These are phyloP conservation scores for Gobius niger DNA, from an alignment of 2,113 vertebrate genomes.

Conservation along the genomic window DNA sequence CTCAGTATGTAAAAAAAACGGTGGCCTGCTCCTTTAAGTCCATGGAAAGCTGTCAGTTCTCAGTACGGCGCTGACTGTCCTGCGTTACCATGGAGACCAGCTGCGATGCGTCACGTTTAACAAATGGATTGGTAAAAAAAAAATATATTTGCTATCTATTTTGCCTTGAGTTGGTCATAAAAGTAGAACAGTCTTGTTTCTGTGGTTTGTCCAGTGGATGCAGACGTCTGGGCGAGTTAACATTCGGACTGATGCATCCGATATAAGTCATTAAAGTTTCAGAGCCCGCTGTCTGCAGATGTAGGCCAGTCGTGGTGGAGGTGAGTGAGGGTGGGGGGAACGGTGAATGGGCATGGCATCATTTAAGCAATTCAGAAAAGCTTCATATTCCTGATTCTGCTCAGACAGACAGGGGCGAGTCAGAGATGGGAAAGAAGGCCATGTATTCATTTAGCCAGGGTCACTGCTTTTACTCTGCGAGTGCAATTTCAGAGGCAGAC, in stretches of 20 bases:
- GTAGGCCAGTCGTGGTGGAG: not conserved
- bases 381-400: constrained; percentile 46
- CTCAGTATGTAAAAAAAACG: too few relatives aligned
- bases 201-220: constrained; percentile 55
- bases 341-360: too few relatives aligned
- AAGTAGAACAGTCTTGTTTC: constrained; percentile 26
- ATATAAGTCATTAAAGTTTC: constrained; percentile 76
- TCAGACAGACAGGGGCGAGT: constrained; percentile 10
- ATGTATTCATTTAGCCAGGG: constrained; percentile 2
- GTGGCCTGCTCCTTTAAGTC: too few relatives aligned
- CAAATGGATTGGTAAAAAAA: too few relatives aligned
- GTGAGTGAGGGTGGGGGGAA: not conserved
- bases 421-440: constrained; percentile 8
- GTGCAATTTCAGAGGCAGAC: constrained; percentile 1
- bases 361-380: not conserved
- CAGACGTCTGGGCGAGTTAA: constrained; percentile 69
- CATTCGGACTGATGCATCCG: constrained; percentile 53
- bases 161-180: constrained; percentile 1
- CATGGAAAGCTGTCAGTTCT: too few relatives aligned
- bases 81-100: too few relatives aligned
- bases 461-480: not conserved
- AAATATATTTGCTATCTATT: not conserved
- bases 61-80: too few relatives aligned
- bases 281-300: constrained; percentile 36
- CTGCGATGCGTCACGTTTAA: too few relatives aligned